Base-by-base conservation (phyloP, 2,888 invertebrate genomes). In the Dryobotodes eremita region DNA sequence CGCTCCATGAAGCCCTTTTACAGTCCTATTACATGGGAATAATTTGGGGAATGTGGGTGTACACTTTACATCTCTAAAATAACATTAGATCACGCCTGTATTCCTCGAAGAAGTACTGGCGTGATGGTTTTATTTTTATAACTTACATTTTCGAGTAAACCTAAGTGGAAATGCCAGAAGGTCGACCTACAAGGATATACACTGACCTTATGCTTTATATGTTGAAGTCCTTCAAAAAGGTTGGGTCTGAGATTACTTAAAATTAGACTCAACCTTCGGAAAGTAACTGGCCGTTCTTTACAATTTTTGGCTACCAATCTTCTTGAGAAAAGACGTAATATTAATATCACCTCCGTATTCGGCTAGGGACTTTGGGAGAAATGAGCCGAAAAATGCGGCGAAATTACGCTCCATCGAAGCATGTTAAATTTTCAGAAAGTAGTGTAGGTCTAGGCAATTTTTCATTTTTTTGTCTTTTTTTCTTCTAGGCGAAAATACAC, bases 221-320 rank as follows among this genome's bases (percentile, higher is more conserved):
- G 10, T 70, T 36, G 17, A 26, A 75, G 26, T 76, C 80, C 59
- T 80, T 70, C 69, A 50, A 26, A 74, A 80, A 79, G 69, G 70
- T 80, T 80, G 64, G 70, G n/a, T 64, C 31, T 57, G 6, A n/a
- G 62, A 70, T 70, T 70, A 74, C 62, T 57, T 46, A 69, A 80
- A 65, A 55, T 68, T 75, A 76, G 59, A 59, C 7, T 70, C 17
- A 65, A 80, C 65, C 70, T 70, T 80, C 26, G 8, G 15, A 55
- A 53, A 36, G 53, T 59, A 64, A 42, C 55, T 46, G 55, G 46
- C 64, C 50, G 70, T 80, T 80, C 46, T 79, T 23, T 68, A 42
- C 48, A 53, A 75, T 69, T 75, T 80, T 69, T 69, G 31, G 62
- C n/a, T 53, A 57, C 31, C 20, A 50, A 74, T n/a, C 8, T 70